These are phyloP conservation scores for Paratilapia polleni DNA, from an alignment of 2,113 vertebrate genomes.

Conservation along the genomic window DNA sequence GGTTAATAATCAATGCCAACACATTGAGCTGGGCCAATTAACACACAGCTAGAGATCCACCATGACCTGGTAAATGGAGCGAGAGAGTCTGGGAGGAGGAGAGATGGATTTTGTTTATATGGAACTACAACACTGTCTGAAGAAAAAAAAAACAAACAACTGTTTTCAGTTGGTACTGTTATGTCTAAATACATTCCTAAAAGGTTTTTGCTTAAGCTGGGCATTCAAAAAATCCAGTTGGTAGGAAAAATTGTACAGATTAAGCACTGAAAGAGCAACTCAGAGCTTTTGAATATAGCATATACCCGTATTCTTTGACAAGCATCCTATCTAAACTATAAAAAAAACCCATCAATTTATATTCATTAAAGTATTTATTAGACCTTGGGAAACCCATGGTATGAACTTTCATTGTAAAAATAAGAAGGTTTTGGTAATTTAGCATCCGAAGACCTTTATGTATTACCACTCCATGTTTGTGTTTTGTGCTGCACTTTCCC, in stretches of 20 bases:
- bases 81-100: neutral
- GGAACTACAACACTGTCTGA: constrained; percentile 1
- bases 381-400: too few relatives aligned
- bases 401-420: too few relatives aligned
- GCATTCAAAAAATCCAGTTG: neutral
- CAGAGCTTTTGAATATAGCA: neutral
- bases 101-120: constrained; percentile 48
- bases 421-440: too few relatives aligned
- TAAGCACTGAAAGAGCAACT: neutral
- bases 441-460: too few relatives aligned
- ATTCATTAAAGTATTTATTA: neutral
- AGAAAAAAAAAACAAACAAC: neutral
- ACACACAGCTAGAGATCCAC: constrained; percentile 46
- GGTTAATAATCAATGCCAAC: constrained; percentile 57
- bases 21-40: constrained; percentile 38
- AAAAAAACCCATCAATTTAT: neutral
- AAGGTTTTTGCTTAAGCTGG: neutral
- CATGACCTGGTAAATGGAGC: constrained; percentile 43
- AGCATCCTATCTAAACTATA: neutral
- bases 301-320: neutral
- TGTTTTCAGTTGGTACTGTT: constrained; percentile 23
- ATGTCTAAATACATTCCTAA: constrained; percentile 2
- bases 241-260: neutral
- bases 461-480: too few relatives aligned
- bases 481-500: too few relatives aligned